Conservation (phyloP, 1,140 invertebrate species). For the Lasioglossum baleicum region DNA sequence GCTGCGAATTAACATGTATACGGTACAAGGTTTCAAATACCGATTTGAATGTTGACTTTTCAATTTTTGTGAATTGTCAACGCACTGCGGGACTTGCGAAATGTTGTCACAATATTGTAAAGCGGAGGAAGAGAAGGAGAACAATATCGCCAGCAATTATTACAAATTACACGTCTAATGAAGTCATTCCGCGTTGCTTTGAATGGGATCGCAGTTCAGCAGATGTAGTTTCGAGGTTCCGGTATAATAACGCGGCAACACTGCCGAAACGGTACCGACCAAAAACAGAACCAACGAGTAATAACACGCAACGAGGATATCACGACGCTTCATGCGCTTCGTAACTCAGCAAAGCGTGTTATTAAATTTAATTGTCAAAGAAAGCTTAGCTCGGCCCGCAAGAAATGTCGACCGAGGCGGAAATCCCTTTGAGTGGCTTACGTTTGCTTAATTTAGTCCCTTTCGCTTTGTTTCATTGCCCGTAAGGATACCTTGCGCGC, state of each 20-base stretch:
- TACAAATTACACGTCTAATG: not conserved
- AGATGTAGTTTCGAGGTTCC: not conserved
- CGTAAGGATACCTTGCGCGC: not conserved
- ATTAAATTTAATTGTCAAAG: slow-evolving; percentile 39
- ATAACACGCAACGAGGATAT: not conserved
- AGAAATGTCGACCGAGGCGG: not conserved
- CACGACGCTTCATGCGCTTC: not conserved
- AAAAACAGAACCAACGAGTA: not conserved
- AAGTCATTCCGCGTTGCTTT: not conserved
- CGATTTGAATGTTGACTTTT: too few species aligned
- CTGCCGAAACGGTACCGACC: not conserved
- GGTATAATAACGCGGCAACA: not conserved
- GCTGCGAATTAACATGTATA: too few species aligned
- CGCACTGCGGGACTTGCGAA: too few species aligned
- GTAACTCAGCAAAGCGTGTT: not conserved
- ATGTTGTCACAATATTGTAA: too few species aligned
- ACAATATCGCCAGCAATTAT: too few species aligned
- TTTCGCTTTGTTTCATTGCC: slow-evolving; percentile 21
- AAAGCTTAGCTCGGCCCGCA: not conserved
- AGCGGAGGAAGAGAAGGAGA: too few species aligned
- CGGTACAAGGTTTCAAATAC: too few species aligned
- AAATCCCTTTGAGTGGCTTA: slow-evolving; percentile 31
- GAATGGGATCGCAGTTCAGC: not conserved
- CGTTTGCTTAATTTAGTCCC: not conserved
- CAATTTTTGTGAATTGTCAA: too few species aligned